Percentiles rank a stretch among this genome's conserved stretches.
Evolutionary conservation across 2,888 invertebrate genomes (phyloP).

Genomic region (Sthenelais limicola): DNA sequence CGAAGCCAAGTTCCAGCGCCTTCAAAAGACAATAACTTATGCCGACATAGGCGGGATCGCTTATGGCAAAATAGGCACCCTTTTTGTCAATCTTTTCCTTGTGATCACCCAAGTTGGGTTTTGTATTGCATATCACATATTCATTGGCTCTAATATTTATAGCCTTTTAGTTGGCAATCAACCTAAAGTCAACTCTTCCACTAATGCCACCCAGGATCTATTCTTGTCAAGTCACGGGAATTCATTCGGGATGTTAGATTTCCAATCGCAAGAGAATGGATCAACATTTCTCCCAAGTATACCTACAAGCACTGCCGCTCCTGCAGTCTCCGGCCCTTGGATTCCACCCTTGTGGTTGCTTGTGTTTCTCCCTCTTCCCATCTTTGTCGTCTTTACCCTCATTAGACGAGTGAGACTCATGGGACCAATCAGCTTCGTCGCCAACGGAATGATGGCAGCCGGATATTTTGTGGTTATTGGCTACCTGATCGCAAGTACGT

Average conservation of each 20-base stretch:
- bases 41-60: constrained; percentile 32
- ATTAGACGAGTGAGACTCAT: constrained; percentile 63
- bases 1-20: constrained; percentile 9
- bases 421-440: constrained; percentile 63
- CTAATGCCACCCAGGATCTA: background rate
- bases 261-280: too few species aligned
- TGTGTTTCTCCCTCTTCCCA: constrained; percentile 60
- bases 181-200: constrained; percentile 14
- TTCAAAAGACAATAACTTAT: constrained; percentile 53
- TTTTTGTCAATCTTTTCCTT: constrained; percentile 53
- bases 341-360: constrained; percentile 55
- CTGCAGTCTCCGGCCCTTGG: background rate
- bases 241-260: background rate
- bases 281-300: background rate
- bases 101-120: constrained; percentile 68
- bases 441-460: constrained; percentile 62
- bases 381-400: constrained; percentile 63
- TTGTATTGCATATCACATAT: constrained; percentile 67
- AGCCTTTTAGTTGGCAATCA: too few species aligned
- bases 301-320: background rate
- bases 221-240: background rate
- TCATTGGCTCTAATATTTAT: constrained; percentile 56
- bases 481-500: constrained; percentile 52
- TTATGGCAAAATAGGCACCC: constrained; percentile 36
- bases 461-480: constrained; percentile 62